These are phyloP conservation scores for Bombus picipes DNA, from an alignment of 1,140 invertebrate species.

Conservation along the genomic window DNA sequence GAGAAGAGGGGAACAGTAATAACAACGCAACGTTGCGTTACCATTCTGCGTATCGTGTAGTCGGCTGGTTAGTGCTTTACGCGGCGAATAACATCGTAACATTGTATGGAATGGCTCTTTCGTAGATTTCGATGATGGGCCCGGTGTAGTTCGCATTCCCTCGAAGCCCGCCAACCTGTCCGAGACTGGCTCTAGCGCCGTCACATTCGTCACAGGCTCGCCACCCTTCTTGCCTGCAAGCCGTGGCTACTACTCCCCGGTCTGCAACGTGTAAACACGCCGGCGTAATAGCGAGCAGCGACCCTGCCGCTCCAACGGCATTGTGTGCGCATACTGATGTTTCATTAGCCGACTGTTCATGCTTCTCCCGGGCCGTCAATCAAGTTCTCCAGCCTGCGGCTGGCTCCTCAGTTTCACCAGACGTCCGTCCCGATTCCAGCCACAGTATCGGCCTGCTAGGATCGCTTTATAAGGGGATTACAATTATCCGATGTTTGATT, in stretches of 20 bases:
- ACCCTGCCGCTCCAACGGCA: slow-evolving; percentile 50
- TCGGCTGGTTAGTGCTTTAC: slow-evolving; percentile 13
- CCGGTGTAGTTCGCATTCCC: slow-evolving; percentile 12
- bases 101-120: slow-evolving; percentile 17
- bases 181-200: slow-evolving; percentile 42
- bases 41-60: neutral
- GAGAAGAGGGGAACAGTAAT: neutral
- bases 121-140: slow-evolving; percentile 23
- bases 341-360: slow-evolving; percentile 81
- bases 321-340: slow-evolving; percentile 80
- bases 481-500: slow-evolving; percentile 80
- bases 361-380: slow-evolving; percentile 78
- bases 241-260: slow-evolving; percentile 4
- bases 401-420: slow-evolving; percentile 60
- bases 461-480: slow-evolving; percentile 77
- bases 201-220: slow-evolving; percentile 62
- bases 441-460: slow-evolving; percentile 65
- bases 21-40: slow-evolving; percentile 23
- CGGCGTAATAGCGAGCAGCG: slow-evolving; percentile 66
- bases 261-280: slow-evolving; percentile 68
- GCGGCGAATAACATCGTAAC: slow-evolving; percentile 10
- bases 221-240: slow-evolving; percentile 23
- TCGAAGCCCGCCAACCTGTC: slow-evolving; percentile 59
- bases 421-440: slow-evolving; percentile 43
- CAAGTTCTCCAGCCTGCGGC: slow-evolving; percentile 74